These are phyloP conservation scores for Nemopilema nomurai DNA, from an alignment of 30 jellyfish, hydroid and myxozoan species.

Conservation along the genomic window DNA sequence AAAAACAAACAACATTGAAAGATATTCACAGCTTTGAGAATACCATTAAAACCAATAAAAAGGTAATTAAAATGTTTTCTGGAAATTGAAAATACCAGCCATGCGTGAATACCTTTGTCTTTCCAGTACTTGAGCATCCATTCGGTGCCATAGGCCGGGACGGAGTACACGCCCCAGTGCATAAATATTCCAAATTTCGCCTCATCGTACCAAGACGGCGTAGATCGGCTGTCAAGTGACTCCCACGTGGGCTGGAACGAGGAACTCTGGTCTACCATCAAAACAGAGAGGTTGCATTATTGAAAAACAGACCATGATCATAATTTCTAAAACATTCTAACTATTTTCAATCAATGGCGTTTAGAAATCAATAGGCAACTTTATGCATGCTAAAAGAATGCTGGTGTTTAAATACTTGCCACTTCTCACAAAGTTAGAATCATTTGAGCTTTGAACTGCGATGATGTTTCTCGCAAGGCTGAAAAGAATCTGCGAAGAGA, in stretches of 20 bases:
- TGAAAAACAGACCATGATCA: too few species aligned
- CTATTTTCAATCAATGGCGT: too few species aligned
- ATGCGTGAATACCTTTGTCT: background rate
- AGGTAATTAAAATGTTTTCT: background rate
- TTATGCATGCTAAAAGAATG: too few species aligned
- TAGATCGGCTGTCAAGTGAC: conserved; percentile 82
- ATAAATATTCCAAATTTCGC: conserved; percentile 95
- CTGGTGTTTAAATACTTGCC: background rate
- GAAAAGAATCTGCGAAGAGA: background rate
- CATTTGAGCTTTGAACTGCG: background rate
- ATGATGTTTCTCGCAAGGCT: background rate
- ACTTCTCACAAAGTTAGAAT: background rate
- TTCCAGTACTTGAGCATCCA: conserved; percentile 59
- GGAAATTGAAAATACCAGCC: background rate
- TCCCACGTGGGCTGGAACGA: conserved; percentile 88
- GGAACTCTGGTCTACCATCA: background rate
- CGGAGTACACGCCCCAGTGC: conserved; percentile 99
- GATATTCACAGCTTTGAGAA: too few species aligned
- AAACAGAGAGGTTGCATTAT: too few species aligned
- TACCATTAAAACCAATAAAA: too few species aligned
- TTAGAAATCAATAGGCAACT: too few species aligned
- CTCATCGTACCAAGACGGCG: conserved; percentile 96
- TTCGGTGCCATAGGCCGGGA: conserved; percentile 88
- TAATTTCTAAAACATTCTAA: too few species aligned
- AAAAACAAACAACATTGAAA: too few species aligned